These are phyloP conservation scores for Drosophila lini DNA, from an alignment of 1,140 invertebrate species.

Conservation along the genomic window DNA sequence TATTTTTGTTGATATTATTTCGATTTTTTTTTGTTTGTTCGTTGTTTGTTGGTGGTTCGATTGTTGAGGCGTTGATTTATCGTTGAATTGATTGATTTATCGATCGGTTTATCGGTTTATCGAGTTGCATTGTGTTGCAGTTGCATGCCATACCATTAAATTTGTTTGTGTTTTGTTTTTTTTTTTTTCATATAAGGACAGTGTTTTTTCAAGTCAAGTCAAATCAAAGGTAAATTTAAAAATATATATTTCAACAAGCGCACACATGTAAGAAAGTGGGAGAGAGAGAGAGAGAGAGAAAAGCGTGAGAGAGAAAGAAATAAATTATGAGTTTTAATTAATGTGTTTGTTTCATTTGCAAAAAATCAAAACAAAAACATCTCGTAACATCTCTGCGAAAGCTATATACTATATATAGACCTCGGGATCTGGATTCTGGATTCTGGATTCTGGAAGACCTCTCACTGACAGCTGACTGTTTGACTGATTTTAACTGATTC, in stretches of 20 bases:
- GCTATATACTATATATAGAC: slow-evolving; percentile 15
- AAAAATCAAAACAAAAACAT: slow-evolving; percentile 4
- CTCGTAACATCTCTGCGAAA: neutral
- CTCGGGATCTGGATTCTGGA: neutral
- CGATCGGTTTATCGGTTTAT: slow-evolving; percentile 19
- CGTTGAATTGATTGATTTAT: slow-evolving; percentile 31
- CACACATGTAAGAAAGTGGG: slow-evolving; percentile 76
- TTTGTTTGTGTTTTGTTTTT: slow-evolving; percentile 56
- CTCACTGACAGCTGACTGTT: slow-evolving; percentile 16
- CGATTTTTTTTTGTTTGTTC: neutral
- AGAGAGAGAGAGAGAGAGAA: slow-evolving; percentile 65
- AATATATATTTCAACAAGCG: slow-evolving; percentile 69
- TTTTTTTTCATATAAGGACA: slow-evolving; percentile 11
- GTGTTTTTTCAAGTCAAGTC: slow-evolving; percentile 27
- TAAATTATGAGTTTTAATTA: slow-evolving; percentile 65
- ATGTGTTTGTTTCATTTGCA: slow-evolving; percentile 43
- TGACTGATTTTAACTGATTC: slow-evolving; percentile 73
- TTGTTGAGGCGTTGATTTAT: slow-evolving; percentile 29
- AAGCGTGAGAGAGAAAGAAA: slow-evolving; percentile 72
- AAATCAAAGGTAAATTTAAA: slow-evolving; percentile 40
- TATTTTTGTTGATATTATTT: neutral
- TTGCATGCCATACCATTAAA: slow-evolving; percentile 42
- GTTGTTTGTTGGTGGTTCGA: slow-evolving; percentile 14
- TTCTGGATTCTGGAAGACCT: neutral
- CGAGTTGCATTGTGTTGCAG: slow-evolving; percentile 26